Conservation (phyloP, 2,888 invertebrate genomes). For the Zygaena filipendulae region DNA sequence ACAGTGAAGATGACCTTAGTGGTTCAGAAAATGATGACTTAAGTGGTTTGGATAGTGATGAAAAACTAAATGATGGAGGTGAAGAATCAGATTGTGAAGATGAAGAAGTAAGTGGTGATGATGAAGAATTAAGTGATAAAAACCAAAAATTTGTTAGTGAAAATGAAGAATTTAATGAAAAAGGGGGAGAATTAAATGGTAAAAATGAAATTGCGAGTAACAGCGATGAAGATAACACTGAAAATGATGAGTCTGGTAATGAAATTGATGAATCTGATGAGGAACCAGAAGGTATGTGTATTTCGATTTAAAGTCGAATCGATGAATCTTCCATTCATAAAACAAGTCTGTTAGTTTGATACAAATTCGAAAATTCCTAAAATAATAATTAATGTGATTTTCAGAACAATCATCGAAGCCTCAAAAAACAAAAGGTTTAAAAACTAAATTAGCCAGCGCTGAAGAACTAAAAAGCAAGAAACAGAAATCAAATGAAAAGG, state of each 20-base stretch:
- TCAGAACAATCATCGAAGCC: too few species aligned
- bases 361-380: too few species aligned
- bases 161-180: conserved; percentile 19
- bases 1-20: conserved; percentile 5
- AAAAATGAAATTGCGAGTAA: conserved; percentile 13
- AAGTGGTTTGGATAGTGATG: conserved; percentile 10
- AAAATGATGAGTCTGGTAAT: conserved; percentile 14
- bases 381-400: too few species aligned
- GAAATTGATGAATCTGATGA: conserved; percentile 17
- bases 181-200: too few species aligned
- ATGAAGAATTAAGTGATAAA: conserved; percentile 9
- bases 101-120: conserved; percentile 15
- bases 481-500: conserved; percentile 8
- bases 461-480: too few species aligned
- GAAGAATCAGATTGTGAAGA: conserved; percentile 10
- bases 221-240: conserved; percentile 17
- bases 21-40: conserved; percentile 15
- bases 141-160: conserved; percentile 14
- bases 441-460: too few species aligned
- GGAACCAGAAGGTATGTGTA: too few species aligned
- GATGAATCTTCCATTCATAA: too few species aligned
- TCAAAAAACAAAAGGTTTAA: conserved; percentile 13
- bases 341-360: too few species aligned
- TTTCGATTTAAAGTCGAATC: too few species aligned
- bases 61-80: too few species aligned